Evolutionary conservation across 2,797 vertebrate genomes (phyloP).

Genomic region (Rhabdophis nuchalis): DNA sequence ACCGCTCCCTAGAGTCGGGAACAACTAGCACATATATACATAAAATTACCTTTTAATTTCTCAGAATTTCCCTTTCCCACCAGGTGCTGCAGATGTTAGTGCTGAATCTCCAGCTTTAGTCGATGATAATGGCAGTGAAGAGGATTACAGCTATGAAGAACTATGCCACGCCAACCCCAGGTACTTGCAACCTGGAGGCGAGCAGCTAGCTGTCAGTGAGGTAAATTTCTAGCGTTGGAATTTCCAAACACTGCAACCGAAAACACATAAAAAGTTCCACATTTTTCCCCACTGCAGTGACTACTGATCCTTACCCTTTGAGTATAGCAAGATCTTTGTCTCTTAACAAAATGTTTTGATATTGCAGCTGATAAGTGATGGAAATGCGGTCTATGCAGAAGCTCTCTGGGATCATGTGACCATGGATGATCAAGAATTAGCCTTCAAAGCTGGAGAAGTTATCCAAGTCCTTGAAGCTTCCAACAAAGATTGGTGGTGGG

Average conservation of each 20-base stretch:
- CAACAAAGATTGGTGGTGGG: constrained; percentile 99
- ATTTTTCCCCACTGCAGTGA: background rate
- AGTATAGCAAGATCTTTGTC: background rate
- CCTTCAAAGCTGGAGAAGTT: constrained; percentile 96
- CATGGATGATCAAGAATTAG: constrained; percentile 97
- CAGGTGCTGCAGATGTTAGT: constrained; percentile 77
- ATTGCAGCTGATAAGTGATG: constrained; percentile 85
- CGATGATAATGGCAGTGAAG: constrained; percentile 94
- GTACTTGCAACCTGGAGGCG: constrained; percentile 88
- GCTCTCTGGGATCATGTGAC: constrained; percentile 98
- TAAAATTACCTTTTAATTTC: constrained; percentile 14
- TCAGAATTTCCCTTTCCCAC: constrained; percentile 36
- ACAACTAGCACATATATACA: too few relatives aligned
- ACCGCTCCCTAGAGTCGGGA: too few relatives aligned
- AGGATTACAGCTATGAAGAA: constrained; percentile 92
- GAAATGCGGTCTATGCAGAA: constrained; percentile 87
- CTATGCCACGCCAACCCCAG: constrained; percentile 82
- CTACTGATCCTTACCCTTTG: background rate
- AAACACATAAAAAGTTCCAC: background rate
- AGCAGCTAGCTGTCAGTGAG: constrained; percentile 91
- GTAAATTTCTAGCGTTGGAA: constrained; percentile 64
- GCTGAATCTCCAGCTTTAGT: constrained; percentile 76
- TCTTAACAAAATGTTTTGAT: constrained; percentile 3
- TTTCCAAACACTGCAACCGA: background rate
- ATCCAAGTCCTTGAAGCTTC: constrained; percentile 91